Base-by-base conservation (phyloP, 2,888 invertebrate species). In the Odontomyia ornata region DNA sequence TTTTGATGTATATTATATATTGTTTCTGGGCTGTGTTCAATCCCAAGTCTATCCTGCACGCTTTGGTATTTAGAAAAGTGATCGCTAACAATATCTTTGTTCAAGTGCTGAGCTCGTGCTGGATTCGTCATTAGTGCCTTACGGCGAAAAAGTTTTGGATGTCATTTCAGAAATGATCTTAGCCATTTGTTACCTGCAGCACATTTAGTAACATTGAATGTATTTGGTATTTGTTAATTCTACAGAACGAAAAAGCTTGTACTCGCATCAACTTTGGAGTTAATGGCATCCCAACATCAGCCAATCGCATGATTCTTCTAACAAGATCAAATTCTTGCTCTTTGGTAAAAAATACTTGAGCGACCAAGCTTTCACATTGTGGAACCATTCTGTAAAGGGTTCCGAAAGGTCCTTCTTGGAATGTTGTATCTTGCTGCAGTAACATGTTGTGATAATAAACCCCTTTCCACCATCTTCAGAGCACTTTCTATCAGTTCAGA, bases 271-370 rank as follows among this genome's bases (percentile, higher is more conserved):
- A 9, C 52, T 52, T 52, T 52, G 52, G 13, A n/a, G 52, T 52
- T 18, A 52, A 9, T 15, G 52, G 52, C 52, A 52, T 15, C 13
- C 52, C 52, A 52, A 52, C 52, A 52, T 52, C 52, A 52, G 52
- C 52, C 52, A 52, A 52, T 4, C 52, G 52, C 13, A 52, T 52
- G 52, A 52, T 52, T 52, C 52, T 52, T 52, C 52, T 52, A 15
- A 52, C 52, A 15, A 52, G 52, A 4, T 15, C 52, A 18, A 15
- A 4, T 52, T 52, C 52, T 52, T 52, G 52, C 13, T 52, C 52
- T 52, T 4, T 52, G 13, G 52, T 52, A 4, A 52, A 52, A 9
- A 52, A n/a, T 9, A 15, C 52, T 13, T 15, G 52, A 13, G 7
- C n/a, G 18, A 52, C 52, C 36, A 5, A 36, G 36, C 36, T 36